Evolutionary conservation across 2,888 invertebrate genomes (phyloP), one percentile per base, ranked within the genome.

Genomic region (Polia nebulosa): DNA sequence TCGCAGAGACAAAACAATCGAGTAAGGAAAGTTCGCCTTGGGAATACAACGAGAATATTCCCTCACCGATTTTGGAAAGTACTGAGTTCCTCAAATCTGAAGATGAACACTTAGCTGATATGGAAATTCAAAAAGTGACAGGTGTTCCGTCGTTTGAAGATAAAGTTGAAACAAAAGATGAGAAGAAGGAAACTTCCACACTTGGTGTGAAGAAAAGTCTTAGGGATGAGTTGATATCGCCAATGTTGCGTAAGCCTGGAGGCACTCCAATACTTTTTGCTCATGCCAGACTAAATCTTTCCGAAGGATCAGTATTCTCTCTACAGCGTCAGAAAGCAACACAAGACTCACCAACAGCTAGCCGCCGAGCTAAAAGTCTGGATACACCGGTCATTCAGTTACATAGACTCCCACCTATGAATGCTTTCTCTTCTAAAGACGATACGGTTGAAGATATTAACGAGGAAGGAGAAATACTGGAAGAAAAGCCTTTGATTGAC

Each of bases 341-440:
- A 0, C 97, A 97, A 83, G 96, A 96, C 77, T 98, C 98, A 0
- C 98, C 98, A 5, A 97, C 97, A 9, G 93, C 97, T 5, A 97
- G 97, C 64, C 96, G 98, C 60, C 96, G 98, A 83, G 97, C 98
- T 1, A 98, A 98, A 92, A 98, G 98, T 70, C 95, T 98, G 78
- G 98, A 98, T 85, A 97, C 98, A 3, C 98, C 98, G 1, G 97
- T 98, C 27, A 98, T 98, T 85, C 97, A 98, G 25, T 92, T 98
- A 36, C 97, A 97, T 90, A 96, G 97, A 85, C 91, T 98, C 49
- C 98, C 98, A 20, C 97, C 98, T 9, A 97, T 98, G 91, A 98
- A 98, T 91, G 98, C 98, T 0, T 98, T 98, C 89, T 98, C 98
- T 2, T 98, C 98, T 29, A 98, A 98, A 92, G 98, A 98, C 88